Conservation (phyloP, 2,888 invertebrate genomes). For the Lepidonotus clava region DNA sequence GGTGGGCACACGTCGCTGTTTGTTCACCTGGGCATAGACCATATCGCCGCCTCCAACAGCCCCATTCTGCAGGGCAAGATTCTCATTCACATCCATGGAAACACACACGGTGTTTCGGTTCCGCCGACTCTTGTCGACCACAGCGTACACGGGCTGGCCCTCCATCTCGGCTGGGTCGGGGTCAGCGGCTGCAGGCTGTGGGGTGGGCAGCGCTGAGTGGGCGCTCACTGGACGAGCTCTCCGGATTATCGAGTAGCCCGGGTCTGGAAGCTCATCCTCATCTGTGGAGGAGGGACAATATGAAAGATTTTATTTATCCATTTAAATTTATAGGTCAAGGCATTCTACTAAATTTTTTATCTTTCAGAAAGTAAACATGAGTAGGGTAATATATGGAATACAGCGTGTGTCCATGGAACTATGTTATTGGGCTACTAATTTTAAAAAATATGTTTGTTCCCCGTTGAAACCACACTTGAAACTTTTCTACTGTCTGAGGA, state of each 20-base stretch:
- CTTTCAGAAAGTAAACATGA: no score
- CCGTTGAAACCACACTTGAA: no score
- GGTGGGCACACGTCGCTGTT: neutral
- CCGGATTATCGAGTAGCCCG: conserved; percentile 49
- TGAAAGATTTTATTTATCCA: no score
- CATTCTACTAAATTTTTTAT: no score
- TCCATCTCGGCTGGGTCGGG: neutral
- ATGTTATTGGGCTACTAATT: no score
- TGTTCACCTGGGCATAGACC: conserved; percentile 47
- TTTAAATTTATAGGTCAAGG: no score
- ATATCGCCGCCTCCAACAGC: neutral
- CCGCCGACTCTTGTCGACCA: conserved; percentile 14
- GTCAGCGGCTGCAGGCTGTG: neutral
- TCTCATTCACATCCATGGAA: conserved; percentile 16
- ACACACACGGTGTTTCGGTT: conserved; percentile 34
- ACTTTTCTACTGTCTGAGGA: no score
- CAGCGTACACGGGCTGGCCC: conserved; percentile 37
- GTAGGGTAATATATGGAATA: no score
- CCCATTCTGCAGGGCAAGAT: neutral
- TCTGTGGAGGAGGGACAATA: no score
- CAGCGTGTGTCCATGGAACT: no score
- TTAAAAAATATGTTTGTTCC: no score
- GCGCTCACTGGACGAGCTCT: conserved; percentile 47
- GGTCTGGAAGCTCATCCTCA: conserved; percentile 36
- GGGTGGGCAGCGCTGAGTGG: neutral